Percentiles rank a stretch among this genome's conserved stretches.
phyloP scores from a whole-genome alignment of 2,888 invertebrate genomes.

The Sepioteuthis lessoniana region DNA sequence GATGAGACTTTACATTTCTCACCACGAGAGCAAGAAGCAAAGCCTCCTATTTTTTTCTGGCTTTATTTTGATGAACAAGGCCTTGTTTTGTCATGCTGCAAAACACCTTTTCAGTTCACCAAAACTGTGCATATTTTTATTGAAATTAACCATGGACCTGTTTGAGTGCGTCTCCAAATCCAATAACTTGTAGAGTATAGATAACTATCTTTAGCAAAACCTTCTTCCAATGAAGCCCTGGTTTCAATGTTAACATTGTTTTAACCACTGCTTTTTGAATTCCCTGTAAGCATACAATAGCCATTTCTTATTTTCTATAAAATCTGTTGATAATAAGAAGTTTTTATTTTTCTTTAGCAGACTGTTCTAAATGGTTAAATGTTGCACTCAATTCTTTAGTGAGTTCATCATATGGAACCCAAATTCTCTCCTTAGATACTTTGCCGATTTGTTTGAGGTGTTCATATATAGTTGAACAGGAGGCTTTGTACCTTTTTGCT shows the following conservation, averaged over 20 bases:
- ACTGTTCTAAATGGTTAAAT: neutral
- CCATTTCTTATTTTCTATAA: neutral
- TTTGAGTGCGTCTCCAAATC: neutral
- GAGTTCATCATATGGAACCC: neutral
- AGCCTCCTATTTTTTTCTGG: no score
- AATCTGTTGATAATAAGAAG: neutral
- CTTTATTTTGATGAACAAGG: no score
- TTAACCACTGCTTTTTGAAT: neutral
- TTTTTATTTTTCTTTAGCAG: neutral
- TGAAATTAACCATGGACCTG: no score
- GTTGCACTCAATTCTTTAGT: neutral
- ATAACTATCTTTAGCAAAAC: neutral
- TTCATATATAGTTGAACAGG: neutral
- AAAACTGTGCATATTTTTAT: no score
- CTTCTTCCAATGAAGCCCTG: neutral
- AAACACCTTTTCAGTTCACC: no score
- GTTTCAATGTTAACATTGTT: neutral
- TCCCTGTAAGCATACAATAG: neutral
- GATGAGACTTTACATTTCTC: no score
- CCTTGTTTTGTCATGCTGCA: no score
- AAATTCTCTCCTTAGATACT: neutral
- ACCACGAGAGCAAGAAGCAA: no score
- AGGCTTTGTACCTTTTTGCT: neutral
- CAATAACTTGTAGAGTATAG: neutral
- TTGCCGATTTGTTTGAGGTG: slow-evolving; percentile 25